Conservation (phyloP, 2,797 vertebrate species). For the Phoeniculus purpureus region DNA sequence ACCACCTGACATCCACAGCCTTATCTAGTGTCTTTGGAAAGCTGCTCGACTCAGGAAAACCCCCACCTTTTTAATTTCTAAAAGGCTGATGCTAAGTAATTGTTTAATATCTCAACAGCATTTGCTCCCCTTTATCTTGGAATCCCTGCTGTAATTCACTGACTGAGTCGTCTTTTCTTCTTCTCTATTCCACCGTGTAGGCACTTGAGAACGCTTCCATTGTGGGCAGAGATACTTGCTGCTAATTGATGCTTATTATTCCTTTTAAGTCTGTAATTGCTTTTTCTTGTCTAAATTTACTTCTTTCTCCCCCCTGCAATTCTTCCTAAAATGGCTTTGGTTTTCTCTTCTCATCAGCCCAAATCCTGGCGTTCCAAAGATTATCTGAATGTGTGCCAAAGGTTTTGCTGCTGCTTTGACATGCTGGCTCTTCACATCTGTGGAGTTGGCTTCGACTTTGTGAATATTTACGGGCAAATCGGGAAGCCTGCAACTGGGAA, state of each 20-base stretch:
- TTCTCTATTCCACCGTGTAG: slow-evolving; percentile 43
- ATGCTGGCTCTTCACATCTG: neutral
- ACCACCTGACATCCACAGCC: neutral
- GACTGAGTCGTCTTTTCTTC: slow-evolving; percentile 6
- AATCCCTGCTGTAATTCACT: slow-evolving; percentile 65
- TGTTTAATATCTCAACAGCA: slow-evolving; percentile 61
- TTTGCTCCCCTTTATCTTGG: slow-evolving; percentile 65
- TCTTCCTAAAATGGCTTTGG: slow-evolving; percentile 42
- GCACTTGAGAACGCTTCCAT: slow-evolving; percentile 69
- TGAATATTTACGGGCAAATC: slow-evolving; percentile 13
- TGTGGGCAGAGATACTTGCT: slow-evolving; percentile 66
- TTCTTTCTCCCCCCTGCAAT: neutral
- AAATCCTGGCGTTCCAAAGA: slow-evolving; percentile 41
- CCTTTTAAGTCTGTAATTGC: slow-evolving; percentile 73
- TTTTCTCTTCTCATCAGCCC: slow-evolving; percentile 63
- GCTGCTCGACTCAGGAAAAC: neutral
- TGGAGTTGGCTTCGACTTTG: slow-evolving; percentile 22
- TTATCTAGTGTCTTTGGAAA: slow-evolving; percentile 27
- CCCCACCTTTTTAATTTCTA: slow-evolving; percentile 55
- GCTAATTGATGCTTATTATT: slow-evolving; percentile 76
- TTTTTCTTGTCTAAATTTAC: slow-evolving; percentile 71
- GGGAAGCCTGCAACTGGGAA: slow-evolving; percentile 2
- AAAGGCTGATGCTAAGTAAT: slow-evolving; percentile 42
- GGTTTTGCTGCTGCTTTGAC: slow-evolving; percentile 39
- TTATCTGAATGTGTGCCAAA: slow-evolving; percentile 8